Evolutionary conservation across 2,888 invertebrate species (phyloP), one percentile per base, ranked within the genome.

Genomic region (Leptopilina myrica): DNA sequence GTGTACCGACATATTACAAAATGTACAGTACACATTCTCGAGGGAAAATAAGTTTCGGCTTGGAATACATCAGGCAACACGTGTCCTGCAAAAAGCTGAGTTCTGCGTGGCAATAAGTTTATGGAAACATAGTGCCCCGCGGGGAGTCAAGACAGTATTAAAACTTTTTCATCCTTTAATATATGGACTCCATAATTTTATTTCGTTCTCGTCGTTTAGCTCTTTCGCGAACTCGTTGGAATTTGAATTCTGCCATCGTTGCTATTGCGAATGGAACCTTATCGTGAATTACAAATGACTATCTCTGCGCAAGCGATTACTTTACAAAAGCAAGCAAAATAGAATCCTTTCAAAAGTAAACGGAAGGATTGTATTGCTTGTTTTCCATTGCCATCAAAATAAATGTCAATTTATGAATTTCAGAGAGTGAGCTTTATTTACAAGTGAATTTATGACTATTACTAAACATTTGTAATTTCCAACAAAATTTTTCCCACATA

Each of bases 31-130:
- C 46, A 69, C 62, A 73, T 73, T 78, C 78, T 86, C 88, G 76
- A 75, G 88, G 86, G 88, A 84, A 87, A 87, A 89, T 89, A 89
- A 89, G 88, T 89, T 88, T 86, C 82, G 81, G 73, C 73, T 40
- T 69, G 73, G 86, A 88, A 87, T 88, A 88, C 85, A 86, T 86
- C 86, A 87, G 86, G 89, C 89, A 89, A 89, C 89, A 89, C 88
- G 89, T 89, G 89, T 89, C 89, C 84, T 80, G 88, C 85, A 88
- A 89, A 89, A 88, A 89, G 87, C 88, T 85, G 84, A 81, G 56
- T 69, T 69, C 49, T 33, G 69, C 85, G 82, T 78, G 78, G 88
- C 87, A 88, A 88, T 89, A 89, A 89, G 87, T 89, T 89, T 83
- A 88, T 88, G 89, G 87, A 88, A 89, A 89, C 87, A 86, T 87